phyloP scores from a whole-genome alignment of 2,113 vertebrate species.

The Cryptomyrus ogoouensis region DNA sequence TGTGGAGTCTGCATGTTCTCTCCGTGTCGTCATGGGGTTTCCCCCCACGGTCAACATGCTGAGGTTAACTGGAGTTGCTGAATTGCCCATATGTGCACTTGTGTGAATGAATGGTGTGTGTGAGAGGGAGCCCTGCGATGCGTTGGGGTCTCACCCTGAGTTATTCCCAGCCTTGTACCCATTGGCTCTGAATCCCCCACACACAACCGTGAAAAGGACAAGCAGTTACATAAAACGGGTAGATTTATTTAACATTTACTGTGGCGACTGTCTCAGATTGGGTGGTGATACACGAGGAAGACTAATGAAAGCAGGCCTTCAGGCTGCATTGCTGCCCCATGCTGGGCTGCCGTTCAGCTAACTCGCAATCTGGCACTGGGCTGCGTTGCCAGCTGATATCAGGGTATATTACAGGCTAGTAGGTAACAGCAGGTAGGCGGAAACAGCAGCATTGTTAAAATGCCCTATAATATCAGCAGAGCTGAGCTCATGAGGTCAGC shows the following conservation, averaged over 20 bases:
- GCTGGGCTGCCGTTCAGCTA: background rate
- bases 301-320: background rate
- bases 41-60: background rate
- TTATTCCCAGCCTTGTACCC: background rate
- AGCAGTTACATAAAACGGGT: background rate
- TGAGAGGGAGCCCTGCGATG: background rate
- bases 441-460: background rate
- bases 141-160: background rate
- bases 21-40: background rate
- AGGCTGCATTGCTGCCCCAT: background rate
- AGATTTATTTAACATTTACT: background rate
- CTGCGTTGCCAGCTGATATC: background rate
- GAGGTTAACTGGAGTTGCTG: background rate
- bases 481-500: background rate
- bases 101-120: background rate
- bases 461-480: background rate
- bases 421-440: background rate
- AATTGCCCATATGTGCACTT: background rate
- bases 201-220: background rate
- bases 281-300: background rate
- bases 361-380: background rate
- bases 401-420: background rate
- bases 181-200: background rate
- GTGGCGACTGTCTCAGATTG: no score
- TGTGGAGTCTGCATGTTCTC: background rate